Evolutionary conservation across 2,797 vertebrate genomes (phyloP).

Genomic region (Pampus argenteus): DNA sequence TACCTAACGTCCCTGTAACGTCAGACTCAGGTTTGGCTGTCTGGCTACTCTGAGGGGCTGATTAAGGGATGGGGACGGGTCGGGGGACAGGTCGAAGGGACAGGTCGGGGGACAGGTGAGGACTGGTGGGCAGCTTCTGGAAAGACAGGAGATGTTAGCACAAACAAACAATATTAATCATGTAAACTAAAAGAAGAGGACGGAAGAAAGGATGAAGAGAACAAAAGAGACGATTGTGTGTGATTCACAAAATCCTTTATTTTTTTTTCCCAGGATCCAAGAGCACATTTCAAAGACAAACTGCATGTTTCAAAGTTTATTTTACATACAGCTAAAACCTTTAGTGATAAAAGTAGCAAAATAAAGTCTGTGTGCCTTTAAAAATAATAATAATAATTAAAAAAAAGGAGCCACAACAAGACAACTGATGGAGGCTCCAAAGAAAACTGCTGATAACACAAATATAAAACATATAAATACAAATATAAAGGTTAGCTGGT

Average conservation of each 20-base stretch:
- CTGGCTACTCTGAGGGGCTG: slow-evolving; percentile 20
- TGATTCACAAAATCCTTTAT: slow-evolving; percentile 83
- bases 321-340: slow-evolving; percentile 54
- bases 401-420: slow-evolving; percentile 29
- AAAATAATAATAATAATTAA: slow-evolving; percentile 17
- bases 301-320: slow-evolving; percentile 46
- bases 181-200: no score
- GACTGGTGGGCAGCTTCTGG: slow-evolving; percentile 28
- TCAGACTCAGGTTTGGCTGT: slow-evolving; percentile 1
- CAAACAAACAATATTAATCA: not conserved
- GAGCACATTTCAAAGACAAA: slow-evolving; percentile 71
- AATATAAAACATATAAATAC: slow-evolving; percentile 11
- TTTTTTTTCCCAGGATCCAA: slow-evolving; percentile 82
- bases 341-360: slow-evolving; percentile 71
- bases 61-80: not conserved
- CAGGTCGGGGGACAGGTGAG: slow-evolving; percentile 13
- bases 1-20: slow-evolving; percentile 32
- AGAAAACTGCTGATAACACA: slow-evolving; percentile 10
- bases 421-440: slow-evolving; percentile 40
- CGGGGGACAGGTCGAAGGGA: not conserved
- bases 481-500: slow-evolving; percentile 7
- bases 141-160: slow-evolving; percentile 24
- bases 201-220: no score
- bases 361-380: slow-evolving; percentile 64
- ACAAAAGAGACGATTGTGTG: slow-evolving; percentile 31